A percentile compares a stretch with the other conserved stretches of the same genome.
Conservation (phyloP, 35 echinoderm and acorn worm species). For the Lytechinus variegatus region DNA sequence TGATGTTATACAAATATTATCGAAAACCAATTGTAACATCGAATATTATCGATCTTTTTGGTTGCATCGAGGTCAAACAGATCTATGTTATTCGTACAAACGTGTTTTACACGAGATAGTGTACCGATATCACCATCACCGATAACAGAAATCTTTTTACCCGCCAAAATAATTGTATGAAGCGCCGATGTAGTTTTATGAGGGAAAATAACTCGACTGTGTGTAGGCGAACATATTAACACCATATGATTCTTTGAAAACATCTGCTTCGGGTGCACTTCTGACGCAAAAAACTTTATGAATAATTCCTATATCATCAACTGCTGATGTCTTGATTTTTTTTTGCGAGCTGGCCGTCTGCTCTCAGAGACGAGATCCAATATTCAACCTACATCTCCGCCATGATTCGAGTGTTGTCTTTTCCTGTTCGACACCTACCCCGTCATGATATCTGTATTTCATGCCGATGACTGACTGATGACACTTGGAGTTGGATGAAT, state of each 20-base stretch:
- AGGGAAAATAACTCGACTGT: not conserved
- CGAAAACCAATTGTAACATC: not conserved
- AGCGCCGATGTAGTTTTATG: not conserved
- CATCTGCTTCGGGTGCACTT: not conserved
- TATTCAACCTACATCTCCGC: not conserved
- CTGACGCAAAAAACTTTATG: not conserved
- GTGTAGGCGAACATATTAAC: not conserved
- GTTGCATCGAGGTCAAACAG: not conserved
- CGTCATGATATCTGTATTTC: not conserved
- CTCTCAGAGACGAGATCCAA: not conserved
- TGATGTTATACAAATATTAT: not conserved
- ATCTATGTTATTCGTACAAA: not conserved
- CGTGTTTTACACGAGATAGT: not conserved
- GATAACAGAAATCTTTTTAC: not conserved
- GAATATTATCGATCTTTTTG: not conserved
- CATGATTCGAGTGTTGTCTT: not conserved
- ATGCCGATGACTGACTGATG: not conserved
- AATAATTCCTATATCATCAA: not conserved
- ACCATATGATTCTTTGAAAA: not conserved
- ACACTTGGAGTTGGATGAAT: not conserved
- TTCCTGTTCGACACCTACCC: not conserved
- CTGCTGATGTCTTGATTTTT: not conserved
- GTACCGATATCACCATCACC: not conserved
- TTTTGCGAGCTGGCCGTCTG: not conserved
- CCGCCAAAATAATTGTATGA: not conserved